Evolutionary conservation across 2,113 vertebrate species (phyloP), one percentile per base, ranked within the genome.

Genomic region (Ariopsis seemanni): DNA sequence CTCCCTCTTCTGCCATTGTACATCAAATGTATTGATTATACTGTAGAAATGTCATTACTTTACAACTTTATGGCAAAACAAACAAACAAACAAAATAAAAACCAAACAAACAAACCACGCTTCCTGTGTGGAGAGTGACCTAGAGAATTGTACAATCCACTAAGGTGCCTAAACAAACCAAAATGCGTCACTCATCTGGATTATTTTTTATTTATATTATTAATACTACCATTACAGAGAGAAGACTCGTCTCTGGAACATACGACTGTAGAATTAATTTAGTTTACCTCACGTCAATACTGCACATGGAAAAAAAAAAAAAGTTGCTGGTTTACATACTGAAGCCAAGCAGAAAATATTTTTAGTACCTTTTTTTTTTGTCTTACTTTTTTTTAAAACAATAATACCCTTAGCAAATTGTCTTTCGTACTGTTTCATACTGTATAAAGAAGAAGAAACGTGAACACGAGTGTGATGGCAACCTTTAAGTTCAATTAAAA

Each of bases 401-500:
- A 94, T 95, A 94, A 95, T 95, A 97, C 95, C 96, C 96, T 97
- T 96, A 97, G 95, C 97, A 96, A 97, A 97, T 94, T 94, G 95
- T 95, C 92, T 95, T 95, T 95, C 95, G 94, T 93, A 95, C 95
- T 96, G 96, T 95, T 95, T 95, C 95, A 94, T 94, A 95, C 95
- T 96, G 96, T 97, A 96, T 97, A 96, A 96, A 97, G 96, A 96
- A 97, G 95, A 75, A 74, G 97, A 95, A 98, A 96, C 95, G 96
- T 96, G 96, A 97, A 95, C 95, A 96, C 95, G 97, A 96, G 97
- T 95, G 96, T 97, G 96, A 99, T 97, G 97, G 96, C 96, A 96
- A 98, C 96, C 95, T 96, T 94, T 95, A 96, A 96, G 96, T 97
- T 99, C 97, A 97, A 98, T 99, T 99, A 99, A 98, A 99, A 99